Evolutionary conservation across 2,797 vertebrate genomes (phyloP).

Genomic region (Nyctibius grandis): DNA sequence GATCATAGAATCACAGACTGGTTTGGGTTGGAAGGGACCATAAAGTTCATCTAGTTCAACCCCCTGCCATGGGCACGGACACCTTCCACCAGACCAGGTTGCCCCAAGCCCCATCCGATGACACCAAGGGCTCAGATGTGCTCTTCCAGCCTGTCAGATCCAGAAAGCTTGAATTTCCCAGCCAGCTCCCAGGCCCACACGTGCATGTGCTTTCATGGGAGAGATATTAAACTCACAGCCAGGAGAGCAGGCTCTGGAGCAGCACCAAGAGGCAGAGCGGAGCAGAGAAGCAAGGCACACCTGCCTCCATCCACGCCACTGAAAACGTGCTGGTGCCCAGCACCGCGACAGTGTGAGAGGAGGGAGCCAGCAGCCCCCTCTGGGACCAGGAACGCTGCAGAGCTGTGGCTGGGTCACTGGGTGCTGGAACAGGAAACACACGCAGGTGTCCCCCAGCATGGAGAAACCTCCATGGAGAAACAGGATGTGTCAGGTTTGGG

Average conservation of each 20-base stretch:
- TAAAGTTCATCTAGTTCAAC: too few relatives aligned
- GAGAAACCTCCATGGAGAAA: background rate
- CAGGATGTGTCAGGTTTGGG: background rate
- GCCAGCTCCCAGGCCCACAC: background rate
- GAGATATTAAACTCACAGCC: background rate
- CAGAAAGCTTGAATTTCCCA: background rate
- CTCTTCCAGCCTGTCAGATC: background rate
- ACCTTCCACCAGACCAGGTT: too few relatives aligned
- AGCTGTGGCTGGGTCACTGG: background rate
- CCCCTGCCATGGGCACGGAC: too few relatives aligned
- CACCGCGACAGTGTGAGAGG: rapidly evolving
- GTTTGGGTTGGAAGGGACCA: too few relatives aligned
- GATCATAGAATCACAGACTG: too few relatives aligned
- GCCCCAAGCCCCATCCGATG: too few relatives aligned
- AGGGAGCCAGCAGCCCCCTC: background rate
- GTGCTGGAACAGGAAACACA: background rate
- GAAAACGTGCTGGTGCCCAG: background rate
- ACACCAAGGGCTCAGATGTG: background rate
- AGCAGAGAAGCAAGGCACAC: background rate
- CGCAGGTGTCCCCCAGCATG: background rate
- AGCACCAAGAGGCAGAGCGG: background rate
- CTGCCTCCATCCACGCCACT: background rate
- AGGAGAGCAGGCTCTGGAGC: background rate
- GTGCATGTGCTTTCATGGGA: rapidly evolving
- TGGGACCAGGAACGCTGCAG: rapidly evolving